These are phyloP conservation scores for Flexamia atlantica DNA, from an alignment of 2,888 invertebrate species.

Conservation along the genomic window DNA sequence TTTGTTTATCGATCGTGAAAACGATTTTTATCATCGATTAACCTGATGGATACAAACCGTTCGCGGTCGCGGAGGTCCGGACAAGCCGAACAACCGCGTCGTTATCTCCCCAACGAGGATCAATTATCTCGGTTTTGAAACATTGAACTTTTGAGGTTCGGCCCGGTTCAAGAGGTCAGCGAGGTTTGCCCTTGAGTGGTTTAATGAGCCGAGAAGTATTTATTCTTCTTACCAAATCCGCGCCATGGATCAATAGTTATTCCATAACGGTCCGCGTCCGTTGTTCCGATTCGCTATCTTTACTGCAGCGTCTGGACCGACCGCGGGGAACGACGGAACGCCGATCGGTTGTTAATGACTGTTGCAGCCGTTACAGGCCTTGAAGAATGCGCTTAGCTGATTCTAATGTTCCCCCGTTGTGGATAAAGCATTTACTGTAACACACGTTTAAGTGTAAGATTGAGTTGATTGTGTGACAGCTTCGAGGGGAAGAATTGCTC, in stretches of 20 bases:
- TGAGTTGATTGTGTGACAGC: too few species aligned
- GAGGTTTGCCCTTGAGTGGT: conserved; percentile 30
- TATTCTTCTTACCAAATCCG: conserved; percentile 46
- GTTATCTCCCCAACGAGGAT: background rate
- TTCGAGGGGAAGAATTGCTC: too few species aligned
- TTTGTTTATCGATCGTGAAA: too few species aligned
- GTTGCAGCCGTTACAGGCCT: background rate
- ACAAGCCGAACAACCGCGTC: too few species aligned
- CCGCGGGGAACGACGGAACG: conserved; percentile 3
- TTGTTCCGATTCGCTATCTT: conserved; percentile 43
- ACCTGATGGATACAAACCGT: too few species aligned
- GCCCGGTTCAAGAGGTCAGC: conserved; percentile 40
- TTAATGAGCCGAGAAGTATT: conserved; percentile 52
- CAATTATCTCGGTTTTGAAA: conserved; percentile 10
- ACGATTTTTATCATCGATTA: too few species aligned
- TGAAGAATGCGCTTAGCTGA: background rate
- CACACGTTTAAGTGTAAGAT: too few species aligned
- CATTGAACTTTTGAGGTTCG: conserved; percentile 38
- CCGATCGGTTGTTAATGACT: background rate
- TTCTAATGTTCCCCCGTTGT: too few species aligned
- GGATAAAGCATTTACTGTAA: too few species aligned
- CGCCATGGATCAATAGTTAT: conserved; percentile 54
- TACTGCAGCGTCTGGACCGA: conserved; percentile 1
- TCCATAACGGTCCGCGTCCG: conserved; percentile 22
- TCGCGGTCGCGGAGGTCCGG: too few species aligned